Conservation (phyloP, 2,797 vertebrate genomes). For the Meriones psammophilus region DNA sequence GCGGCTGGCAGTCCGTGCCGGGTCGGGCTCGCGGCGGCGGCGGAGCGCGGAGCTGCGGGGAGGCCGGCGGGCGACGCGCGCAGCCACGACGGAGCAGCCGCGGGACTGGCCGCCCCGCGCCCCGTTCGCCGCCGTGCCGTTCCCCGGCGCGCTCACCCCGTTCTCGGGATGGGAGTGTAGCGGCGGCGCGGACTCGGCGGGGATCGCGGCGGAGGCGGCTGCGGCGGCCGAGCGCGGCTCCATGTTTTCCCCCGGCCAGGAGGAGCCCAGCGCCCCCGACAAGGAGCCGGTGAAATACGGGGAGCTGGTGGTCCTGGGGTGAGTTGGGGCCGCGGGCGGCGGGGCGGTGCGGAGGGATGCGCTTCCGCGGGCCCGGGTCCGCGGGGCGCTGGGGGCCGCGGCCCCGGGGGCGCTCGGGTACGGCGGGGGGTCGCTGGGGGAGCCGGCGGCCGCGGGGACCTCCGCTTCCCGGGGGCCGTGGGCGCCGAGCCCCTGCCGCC, state of each 20-base stretch:
- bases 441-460: background rate
- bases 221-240: slow-evolving; percentile 80
- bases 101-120: slow-evolving; percentile 83
- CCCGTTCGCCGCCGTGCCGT: slow-evolving; percentile 79
- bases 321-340: slow-evolving; percentile 83
- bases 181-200: slow-evolving; percentile 76
- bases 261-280: slow-evolving; percentile 95
- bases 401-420: background rate
- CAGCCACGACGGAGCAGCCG: slow-evolving; percentile 79
- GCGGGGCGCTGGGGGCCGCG: background rate
- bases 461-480: slow-evolving; percentile 70
- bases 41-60: slow-evolving; percentile 45
- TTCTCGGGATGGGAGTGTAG: slow-evolving; percentile 82
- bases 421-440: background rate
- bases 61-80: slow-evolving; percentile 44
- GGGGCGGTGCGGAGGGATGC: background rate
- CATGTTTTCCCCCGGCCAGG: slow-evolving; percentile 97
- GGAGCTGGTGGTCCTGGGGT: slow-evolving; percentile 98
- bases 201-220: slow-evolving; percentile 80
- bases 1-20: slow-evolving; percentile 55
- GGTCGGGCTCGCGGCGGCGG: slow-evolving; percentile 60
- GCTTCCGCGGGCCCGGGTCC: background rate
- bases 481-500: slow-evolving; percentile 82
- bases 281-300: slow-evolving; percentile 98
- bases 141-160: slow-evolving; percentile 71